Base-by-base conservation (phyloP, 2,113 vertebrate genomes). In the Microtus montanus region DNA sequence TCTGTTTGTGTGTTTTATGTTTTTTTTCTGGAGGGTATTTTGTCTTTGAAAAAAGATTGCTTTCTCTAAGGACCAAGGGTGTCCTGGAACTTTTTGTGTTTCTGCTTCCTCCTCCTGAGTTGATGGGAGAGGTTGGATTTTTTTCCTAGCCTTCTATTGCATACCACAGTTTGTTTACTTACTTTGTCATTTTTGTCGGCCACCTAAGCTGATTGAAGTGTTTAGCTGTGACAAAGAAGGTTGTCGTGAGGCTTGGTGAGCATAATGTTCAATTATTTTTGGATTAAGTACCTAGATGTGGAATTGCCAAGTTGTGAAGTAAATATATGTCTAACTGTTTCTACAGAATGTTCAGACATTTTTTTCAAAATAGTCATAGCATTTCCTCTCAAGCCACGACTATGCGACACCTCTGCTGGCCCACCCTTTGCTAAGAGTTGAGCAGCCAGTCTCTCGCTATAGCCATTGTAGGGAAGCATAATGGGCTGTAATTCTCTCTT, bases 211-310 rank as follows among this genome's bases (percentile, higher is more conserved):
- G 24, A 80, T 84, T 92, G 5, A 11, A 63, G 30, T 47, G n/a
- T 92, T 93, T 64, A 35, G 44, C 44, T 93, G 49, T 61, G 44
- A 85, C 61, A 66, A 71, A 93, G 66, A 82, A 86, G 73, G 35
- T 20, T 84, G 6, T 61, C 61, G 15, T 47, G 20, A 74, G 49
- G 61, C 15, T 71, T 85, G 52, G 58, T 85, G 77, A 93, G 74
- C 22, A 52, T n/a, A 47, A 66, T 63, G 7, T 84, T 96, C 58
- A 54, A 96, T 75, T 89, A 92, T 74, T 87, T 91, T 95, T 70
- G 58, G 71, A 80, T 85, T 88, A 91, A 90, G 64, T 54, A 84
- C 30, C 13, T 71, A 90, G 26, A 33, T 71, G 3, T 85, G 78
- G 22, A 17, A 88, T 22, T 88, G 38, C 26, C 28, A 8, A 63